Evolutionary conservation across 2,888 invertebrate species (phyloP), one percentile per base, ranked within the genome.

Genomic region (Tenodera sinensis): DNA sequence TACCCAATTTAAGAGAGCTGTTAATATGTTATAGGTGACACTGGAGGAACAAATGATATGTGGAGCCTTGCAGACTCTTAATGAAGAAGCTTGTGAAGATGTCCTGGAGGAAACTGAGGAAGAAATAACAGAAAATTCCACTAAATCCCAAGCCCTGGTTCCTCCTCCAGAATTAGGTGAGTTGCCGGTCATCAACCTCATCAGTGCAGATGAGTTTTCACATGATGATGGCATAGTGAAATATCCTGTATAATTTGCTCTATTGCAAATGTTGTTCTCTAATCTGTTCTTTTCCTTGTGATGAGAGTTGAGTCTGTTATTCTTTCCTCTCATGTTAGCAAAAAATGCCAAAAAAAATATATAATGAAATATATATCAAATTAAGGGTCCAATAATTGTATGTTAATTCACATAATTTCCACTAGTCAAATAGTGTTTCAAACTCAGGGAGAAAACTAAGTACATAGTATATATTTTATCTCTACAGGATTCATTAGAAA

Each of bases 1-100:
- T 71, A 71, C 20, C 4, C 4, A 71, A 6, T 71, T 15, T 71
- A 71, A 71, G 54, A 71, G 15, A 71, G 20, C 20, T 71, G 15
- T 71, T 71, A 54, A 54, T 30, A 9, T 88, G 92, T 93, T 92
- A 28, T 93, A 98, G 98, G 98, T 98, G 89, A 98, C 98, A 0
- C 94, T 98, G 91, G 98, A 98, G 93, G 98, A 98, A 93, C 98
- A 98, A 94, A 98, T 98, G 97, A 98, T 98, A 91, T 98, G 98
- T 93, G 98, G 98, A 90, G 98, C 98, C 3, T 94, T 98, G 90
- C 98, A 98, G 94, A 98, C 98, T 0, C 94, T 98, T 71, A 98
- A 98, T 93, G 98, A 98, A 94, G 98, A 98, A 94, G 98, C 98
- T 12, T 96, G 97, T 93, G 98, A 98, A 94, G 98, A 98, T 94